A percentile compares a stretch with the other conserved stretches of the same genome.
Evolutionary conservation across 2,113 vertebrate species (phyloP).

Genomic region (Pongo abelii): DNA sequence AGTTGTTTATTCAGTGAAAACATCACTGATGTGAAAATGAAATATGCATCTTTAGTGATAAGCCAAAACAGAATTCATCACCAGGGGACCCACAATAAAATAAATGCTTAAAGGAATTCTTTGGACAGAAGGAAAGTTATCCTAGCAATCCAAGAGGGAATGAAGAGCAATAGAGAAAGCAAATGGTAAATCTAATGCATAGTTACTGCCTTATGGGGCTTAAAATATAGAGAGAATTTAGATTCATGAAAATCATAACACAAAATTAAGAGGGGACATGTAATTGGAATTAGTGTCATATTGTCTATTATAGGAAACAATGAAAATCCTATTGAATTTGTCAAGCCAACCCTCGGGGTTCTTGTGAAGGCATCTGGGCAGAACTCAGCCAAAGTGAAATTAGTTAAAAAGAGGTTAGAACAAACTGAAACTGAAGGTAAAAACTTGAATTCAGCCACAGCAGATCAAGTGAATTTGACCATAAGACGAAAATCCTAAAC

Average conservation of each 20-base stretch:
- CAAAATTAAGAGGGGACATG: background rate
- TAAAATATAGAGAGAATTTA: constrained; percentile 8
- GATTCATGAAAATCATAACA: background rate
- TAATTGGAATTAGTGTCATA: background rate
- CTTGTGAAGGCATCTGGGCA: background rate
- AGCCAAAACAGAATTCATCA: background rate
- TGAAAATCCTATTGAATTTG: background rate
- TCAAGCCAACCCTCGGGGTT: background rate
- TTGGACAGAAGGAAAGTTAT: background rate
- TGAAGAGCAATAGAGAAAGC: background rate
- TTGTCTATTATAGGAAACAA: background rate
- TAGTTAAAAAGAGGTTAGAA: background rate
- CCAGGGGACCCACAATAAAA: background rate
- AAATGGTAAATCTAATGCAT: background rate
- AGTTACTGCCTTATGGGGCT: background rate
- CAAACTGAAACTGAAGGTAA: background rate
- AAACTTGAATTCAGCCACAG: background rate
- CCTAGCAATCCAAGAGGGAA: background rate
- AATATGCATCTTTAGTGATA: background rate
- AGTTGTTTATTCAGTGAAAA: constrained; percentile 1
- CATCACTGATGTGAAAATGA: background rate
- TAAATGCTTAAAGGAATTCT: background rate
- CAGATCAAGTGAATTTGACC: background rate
- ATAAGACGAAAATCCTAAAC: background rate
- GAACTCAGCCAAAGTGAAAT: background rate